Evolutionary conservation across 2,113 vertebrate genomes (phyloP), one percentile per base, ranked within the genome.

Genomic region (Myotis lucifugus): DNA sequence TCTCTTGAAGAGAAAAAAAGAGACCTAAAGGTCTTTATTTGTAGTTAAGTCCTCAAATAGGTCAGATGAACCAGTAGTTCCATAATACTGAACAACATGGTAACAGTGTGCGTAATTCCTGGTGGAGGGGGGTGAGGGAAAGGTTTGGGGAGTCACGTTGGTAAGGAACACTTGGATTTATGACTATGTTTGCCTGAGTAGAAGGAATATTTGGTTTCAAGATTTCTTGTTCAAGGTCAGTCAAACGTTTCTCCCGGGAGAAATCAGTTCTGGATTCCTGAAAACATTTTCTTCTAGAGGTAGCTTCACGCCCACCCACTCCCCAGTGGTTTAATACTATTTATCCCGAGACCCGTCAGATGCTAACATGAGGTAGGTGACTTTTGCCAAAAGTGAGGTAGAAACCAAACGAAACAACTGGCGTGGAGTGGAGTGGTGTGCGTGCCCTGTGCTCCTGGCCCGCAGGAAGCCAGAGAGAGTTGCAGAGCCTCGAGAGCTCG

Each of bases 1-100:
- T 98, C 99, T 99, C 98, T 99, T 99, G 98, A 97, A 99, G 99
- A 99, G 98, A 98, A 6, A 84, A 8, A 84, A 17, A 96, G 98
- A 99, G 98, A 99, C 98, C 98, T 99, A 99, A 98, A 97, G 98
- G 99, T 98, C 99, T 98, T 96, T 97, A 27, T 18, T 82, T 97
- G 98, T 97, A 98, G 98, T 91, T 96, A 98, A 81, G 88, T 96
- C 95, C 98, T 94, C 95, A 90, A 95, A 91, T 3, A 59, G 46
- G 93, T 95, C 97, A 85, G 2, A 1, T 90, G 88, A 85, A 96
- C 96, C 85, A 85, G 91, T 86, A 97, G 96, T 88, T 94, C 97
- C 95, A n/a, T 97, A 98, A 98, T 97, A 99, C 98, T 98, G 98
- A 98, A 96, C 88, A 70, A 54, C 12, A 1, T 23, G 23, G 61